These are phyloP conservation scores for Andrena cerasifolii DNA, from an alignment of 1,140 invertebrate species.

Conservation along the genomic window DNA sequence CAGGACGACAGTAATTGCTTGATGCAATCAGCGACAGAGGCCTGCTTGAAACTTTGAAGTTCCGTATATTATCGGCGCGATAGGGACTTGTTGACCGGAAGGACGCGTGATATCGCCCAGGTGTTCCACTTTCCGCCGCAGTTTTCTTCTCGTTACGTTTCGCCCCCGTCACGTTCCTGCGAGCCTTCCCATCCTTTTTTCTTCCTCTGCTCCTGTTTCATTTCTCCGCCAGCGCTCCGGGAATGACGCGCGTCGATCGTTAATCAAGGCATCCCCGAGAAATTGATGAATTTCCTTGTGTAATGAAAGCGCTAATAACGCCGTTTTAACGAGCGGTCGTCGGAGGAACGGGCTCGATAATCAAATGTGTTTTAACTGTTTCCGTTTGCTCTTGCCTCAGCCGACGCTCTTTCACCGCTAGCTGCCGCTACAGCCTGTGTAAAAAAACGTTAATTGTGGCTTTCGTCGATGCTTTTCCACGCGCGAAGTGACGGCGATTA, in stretches of 20 bases:
- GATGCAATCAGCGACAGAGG: constrained; percentile 19
- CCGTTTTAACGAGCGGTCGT: neutral
- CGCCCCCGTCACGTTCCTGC: neutral
- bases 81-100: constrained; percentile 48
- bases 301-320: constrained; percentile 4
- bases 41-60: constrained; percentile 1
- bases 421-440: too few species aligned
- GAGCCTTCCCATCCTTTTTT: neutral
- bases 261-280: constrained; percentile 17
- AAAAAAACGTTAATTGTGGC: too few species aligned
- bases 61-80: constrained; percentile 17
- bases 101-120: constrained; percentile 35
- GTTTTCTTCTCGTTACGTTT: constrained; percentile 2
- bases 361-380: constrained; percentile 27
- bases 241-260: neutral
- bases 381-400: too few species aligned
- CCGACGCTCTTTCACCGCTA: too few species aligned
- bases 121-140: constrained; percentile 42
- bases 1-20: constrained; percentile 21
- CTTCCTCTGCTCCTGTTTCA: neutral
- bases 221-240: neutral
- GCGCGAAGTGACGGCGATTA: too few species aligned
- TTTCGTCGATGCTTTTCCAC: too few species aligned
- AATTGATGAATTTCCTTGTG: constrained; percentile 11
- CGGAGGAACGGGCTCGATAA: constrained; percentile 6